Evolutionary conservation across 2,113 vertebrate genomes (phyloP), one percentile per base, ranked within the genome.

Genomic region (Talpa occidentalis): DNA sequence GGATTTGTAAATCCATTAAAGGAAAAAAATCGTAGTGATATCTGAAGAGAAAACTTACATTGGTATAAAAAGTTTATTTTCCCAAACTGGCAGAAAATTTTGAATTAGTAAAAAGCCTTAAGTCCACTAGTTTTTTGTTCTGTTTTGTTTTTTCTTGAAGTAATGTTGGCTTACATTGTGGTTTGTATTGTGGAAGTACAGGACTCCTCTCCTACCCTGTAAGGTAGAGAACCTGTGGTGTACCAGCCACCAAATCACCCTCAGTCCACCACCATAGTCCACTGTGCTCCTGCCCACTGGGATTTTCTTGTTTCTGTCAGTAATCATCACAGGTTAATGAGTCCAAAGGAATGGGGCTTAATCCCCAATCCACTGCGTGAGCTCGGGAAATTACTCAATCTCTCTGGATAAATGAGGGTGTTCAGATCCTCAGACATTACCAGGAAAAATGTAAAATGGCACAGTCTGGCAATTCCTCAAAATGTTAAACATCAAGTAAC

Each of bases 1-100:
- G 52, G 44, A 21, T 52, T 69, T 92, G 22, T 37, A 86, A 79
- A 74, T 44, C 42, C 47, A 59, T 73, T 52, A 74, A 49, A 78
- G 28, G 74, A 59, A 83, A 85, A 66, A 64, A 32, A 37, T 28
- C 40, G 49, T 11, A 88, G 40, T 73, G 37, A 60, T 54, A 92
- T 62, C 62, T 70, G 67, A 81, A 84, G 15, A 77, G 35, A 90
- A 82, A 22, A 90, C 22, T 70, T 74, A 69, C 0, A 30, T 24
- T 70, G 10, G 32, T 87, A 69, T 80, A 88, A 91, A 92, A 91
- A 54, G 28, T 60, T 81, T 90, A 19, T 72, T 82, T 91, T 79
- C 78, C 82, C 59, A 69, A 74, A 84, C 37, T 49, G 35, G 32
- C 49, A 88, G 40, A 87, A 77, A 42, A 2, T 16, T 81, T 81